Conservation (phyloP, 1,140 invertebrate genomes). For the Leptopilina clavipes region DNA sequence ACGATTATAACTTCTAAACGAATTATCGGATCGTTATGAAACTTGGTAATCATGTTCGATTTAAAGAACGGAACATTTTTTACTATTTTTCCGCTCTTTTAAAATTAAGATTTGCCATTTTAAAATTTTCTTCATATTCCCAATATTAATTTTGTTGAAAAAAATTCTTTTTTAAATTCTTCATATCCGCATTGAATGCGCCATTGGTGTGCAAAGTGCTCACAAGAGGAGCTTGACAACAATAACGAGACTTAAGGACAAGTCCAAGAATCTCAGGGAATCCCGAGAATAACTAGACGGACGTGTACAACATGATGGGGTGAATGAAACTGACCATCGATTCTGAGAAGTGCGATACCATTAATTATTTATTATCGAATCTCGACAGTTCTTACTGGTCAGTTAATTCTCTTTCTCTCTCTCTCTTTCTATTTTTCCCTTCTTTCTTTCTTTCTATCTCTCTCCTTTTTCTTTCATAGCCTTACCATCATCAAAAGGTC, state of each 20-base stretch:
- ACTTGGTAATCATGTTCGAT: no score
- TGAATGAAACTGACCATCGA: conserved; percentile 52
- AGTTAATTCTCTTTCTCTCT: neutral
- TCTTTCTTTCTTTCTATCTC: neutral
- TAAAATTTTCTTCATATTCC: no score
- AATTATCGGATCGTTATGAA: no score
- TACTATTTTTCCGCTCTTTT: no score
- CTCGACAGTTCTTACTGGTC: conserved; percentile 3
- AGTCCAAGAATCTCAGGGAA: conserved; percentile 46
- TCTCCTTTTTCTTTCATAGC: neutral
- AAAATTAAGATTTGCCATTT: no score
- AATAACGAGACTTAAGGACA: conserved; percentile 47
- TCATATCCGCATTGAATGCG: no score
- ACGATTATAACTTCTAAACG: no score
- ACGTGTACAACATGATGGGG: conserved; percentile 9
- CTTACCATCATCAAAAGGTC: neutral
- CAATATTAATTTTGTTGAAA: no score
- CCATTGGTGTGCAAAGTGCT: no score
- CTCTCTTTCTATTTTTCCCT: neutral
- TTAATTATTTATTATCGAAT: conserved; percentile 54
- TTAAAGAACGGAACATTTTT: no score
- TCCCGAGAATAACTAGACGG: conserved; percentile 38
- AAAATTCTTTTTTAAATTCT: no score
- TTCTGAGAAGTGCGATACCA: conserved; percentile 47
- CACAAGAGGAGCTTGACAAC: no score